Base-by-base conservation (phyloP, 2,113 vertebrate genomes). In the Mus pahari region DNA sequence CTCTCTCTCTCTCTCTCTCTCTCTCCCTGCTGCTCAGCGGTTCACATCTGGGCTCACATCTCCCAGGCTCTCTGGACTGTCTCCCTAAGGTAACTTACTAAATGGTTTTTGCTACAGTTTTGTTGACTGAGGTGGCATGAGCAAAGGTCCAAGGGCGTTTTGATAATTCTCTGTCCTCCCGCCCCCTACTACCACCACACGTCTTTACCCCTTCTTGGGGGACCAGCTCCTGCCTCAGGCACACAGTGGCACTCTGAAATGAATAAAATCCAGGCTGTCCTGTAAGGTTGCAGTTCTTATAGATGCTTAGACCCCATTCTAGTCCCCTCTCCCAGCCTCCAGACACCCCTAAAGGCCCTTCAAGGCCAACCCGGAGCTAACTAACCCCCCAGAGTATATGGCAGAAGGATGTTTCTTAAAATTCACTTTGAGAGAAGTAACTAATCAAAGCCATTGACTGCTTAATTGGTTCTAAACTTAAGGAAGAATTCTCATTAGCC, bases 391-490 rank as follows among this genome's bases (percentile, higher is more conserved):
- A 55, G 28, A 45, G 53, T 50, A 66, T 36, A 53, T 2, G 60
- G 26, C 11, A 95, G 22, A n/a, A 91, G 45, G 48, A 74, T 42
- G 20, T 94, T 97, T 86, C 86, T 95, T 95, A 92, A 94, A 97
- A 66, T 96, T 96, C 92, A 75, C 83, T 97, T 95, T 78, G 86
- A 97, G 86, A 93, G 82, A 97, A 97, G 96, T 71, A 95, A 95
- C 91, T 96, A 95, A 96, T 94, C 94, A 96, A 89, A 97, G 45
- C 36, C 5, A 22, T 96, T 97, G 91, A 87, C 87, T 81, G 86
- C 89, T 96, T 97, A 97, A 96, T 94, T 97, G 94, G 58, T 97
- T 97, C 97, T 92, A 94, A 95, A 96, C 96, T 95, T 96, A 70
- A 89, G 73, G 86, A 97, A 79, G 68, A 91, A 87, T 96, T 90